A percentile compares a stretch with the other conserved stretches of the same genome.
These are phyloP conservation scores for Agrochola lychnidis DNA, from an alignment of 2,888 invertebrate species.

Conservation along the genomic window DNA sequence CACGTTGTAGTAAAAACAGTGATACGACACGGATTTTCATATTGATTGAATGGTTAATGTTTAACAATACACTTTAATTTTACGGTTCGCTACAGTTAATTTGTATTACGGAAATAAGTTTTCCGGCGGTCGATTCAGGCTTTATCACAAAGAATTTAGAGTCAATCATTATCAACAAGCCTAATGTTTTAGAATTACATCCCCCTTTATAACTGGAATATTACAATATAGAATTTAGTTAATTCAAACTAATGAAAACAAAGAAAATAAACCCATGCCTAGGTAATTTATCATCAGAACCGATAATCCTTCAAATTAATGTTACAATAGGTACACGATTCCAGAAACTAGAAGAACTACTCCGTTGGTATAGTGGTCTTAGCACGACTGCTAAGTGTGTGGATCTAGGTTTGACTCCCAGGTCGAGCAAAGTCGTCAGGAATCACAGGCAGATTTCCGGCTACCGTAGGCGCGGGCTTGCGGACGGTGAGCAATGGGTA, in stretches of 20 bases:
- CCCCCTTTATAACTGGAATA: neutral
- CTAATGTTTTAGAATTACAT: neutral
- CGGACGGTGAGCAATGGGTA: too few species aligned
- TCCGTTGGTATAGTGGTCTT: too few species aligned
- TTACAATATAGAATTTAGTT: neutral
- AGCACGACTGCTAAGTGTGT: neutral
- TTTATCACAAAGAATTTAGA: conserved; percentile 31
- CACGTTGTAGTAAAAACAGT: conserved; percentile 38
- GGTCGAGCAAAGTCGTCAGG: neutral
- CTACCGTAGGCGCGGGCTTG: too few species aligned
- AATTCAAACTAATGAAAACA: too few species aligned
- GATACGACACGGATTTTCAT: conserved; percentile 67
- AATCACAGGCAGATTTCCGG: too few species aligned
- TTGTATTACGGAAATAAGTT: conserved; percentile 74
- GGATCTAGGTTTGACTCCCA: too few species aligned
- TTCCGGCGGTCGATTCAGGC: conserved; percentile 39
- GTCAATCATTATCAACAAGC: conserved; percentile 21
- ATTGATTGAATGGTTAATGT: conserved; percentile 66
- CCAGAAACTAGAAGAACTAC: neutral
- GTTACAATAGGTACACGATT: neutral
- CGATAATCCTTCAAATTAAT: neutral
- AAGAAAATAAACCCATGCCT: neutral
- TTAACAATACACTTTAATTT: conserved; percentile 77
- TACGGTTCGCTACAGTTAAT: conserved; percentile 75
- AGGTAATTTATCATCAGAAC: neutral